Evolutionary conservation across 2,797 vertebrate genomes (phyloP).

Genomic region (Aldrovandia affinis): DNA sequence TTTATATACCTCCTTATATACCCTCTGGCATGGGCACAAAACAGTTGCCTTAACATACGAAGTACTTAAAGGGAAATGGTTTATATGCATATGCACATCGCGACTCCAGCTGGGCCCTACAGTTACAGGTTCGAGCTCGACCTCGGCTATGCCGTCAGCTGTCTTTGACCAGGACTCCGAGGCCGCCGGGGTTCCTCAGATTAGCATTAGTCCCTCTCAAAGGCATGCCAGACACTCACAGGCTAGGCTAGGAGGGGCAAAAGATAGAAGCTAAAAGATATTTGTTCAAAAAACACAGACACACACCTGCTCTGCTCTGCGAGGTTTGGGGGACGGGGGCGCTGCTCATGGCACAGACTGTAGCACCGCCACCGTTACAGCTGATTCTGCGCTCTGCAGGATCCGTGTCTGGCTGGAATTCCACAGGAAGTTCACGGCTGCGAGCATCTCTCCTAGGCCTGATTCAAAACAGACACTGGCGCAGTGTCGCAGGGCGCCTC

Average conservation of each 20-base stretch:
- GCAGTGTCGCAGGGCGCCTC: neutral
- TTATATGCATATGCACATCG: neutral
- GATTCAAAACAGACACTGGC: constrained; percentile 1
- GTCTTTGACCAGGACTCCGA: no score
- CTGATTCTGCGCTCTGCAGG: neutral
- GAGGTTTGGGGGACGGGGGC: neutral
- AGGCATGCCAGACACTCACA: no score
- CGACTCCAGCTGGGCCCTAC: no score
- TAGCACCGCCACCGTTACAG: neutral
- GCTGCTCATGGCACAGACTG: neutral
- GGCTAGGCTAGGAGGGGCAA: no score
- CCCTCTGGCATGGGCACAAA: neutral
- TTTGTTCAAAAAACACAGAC: neutral
- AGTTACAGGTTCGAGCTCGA: no score
- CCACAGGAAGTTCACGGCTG: neutral
- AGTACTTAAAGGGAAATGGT: neutral
- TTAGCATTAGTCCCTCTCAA: no score
- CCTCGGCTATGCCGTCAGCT: no score
- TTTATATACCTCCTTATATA: neutral
- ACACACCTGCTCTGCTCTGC: neutral
- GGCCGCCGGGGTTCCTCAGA: no score
- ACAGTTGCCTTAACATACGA: neutral
- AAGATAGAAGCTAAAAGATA: no score
- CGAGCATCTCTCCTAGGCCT: neutral
- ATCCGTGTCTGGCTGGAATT: constrained; percentile 1